Percentiles rank a stretch among this genome's conserved stretches.
Evolutionary conservation across 2,888 invertebrate species (phyloP).

Genomic region (Dione vanillae): DNA sequence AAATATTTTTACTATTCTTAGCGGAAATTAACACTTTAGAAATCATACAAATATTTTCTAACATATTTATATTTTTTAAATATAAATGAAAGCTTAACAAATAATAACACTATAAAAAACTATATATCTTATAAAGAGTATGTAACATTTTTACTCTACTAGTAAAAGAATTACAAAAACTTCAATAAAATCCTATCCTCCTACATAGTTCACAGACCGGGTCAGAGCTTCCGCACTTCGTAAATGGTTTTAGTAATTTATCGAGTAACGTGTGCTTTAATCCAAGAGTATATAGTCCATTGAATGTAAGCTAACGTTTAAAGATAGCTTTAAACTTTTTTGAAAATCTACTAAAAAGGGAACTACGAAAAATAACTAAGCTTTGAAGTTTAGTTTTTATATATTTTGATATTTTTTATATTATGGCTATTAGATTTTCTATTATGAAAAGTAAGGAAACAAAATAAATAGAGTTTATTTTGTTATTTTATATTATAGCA

Average conservation of each 20-base stretch:
- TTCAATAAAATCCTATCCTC: slow-evolving; percentile 12
- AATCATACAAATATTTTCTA: too few species aligned
- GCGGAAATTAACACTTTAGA: too few species aligned
- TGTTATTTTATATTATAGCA: too few species aligned
- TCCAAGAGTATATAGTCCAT: slow-evolving; percentile 23
- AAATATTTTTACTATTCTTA: too few species aligned
- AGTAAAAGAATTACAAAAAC: background rate
- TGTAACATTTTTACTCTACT: background rate
- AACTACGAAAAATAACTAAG: too few species aligned
- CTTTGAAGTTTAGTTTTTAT: background rate
- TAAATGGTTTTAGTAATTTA: slow-evolving; percentile 28
- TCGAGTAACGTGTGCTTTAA: slow-evolving; percentile 21
- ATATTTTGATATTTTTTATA: background rate
- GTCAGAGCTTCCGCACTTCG: slow-evolving; percentile 23
- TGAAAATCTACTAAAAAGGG: background rate
- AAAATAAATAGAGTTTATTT: too few species aligned
- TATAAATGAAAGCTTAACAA: too few species aligned
- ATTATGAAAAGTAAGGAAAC: too few species aligned
- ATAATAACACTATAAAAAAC: too few species aligned
- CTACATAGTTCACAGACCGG: slow-evolving; percentile 13
- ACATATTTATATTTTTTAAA: too few species aligned
- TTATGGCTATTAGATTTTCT: background rate
- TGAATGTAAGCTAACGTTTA: slow-evolving; percentile 14
- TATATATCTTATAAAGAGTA: background rate
- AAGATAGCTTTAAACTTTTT: slow-evolving; percentile 6